Base-by-base conservation (phyloP, 2,113 vertebrate species). In the Sorex araneus region DNA sequence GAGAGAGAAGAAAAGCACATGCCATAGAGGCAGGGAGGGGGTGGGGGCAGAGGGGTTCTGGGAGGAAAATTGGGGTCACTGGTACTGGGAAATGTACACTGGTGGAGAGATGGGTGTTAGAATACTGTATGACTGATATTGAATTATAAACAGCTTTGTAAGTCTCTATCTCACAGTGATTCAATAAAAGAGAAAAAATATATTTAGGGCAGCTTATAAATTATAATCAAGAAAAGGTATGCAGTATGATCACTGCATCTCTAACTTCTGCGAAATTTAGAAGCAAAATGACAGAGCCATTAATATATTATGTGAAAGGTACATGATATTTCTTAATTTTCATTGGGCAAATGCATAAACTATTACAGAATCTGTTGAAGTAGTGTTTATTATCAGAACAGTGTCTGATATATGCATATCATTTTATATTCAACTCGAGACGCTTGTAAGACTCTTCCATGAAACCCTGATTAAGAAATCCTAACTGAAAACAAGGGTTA, bases 221-320 rank as follows among this genome's bases (percentile, higher is more conserved):
- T 43, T 70, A 4, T 34, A 85, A 25, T 86, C 10, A 71, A 30
- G 3, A 45, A 8, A 92, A 93, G 54, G 21, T 16, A 64, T 73
- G 84, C 30, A 57, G 16, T 70, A 77, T 90, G 36, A 77, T 6
- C 25, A 76, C 19, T 57, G 25, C 10, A 64, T 47, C 18, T 83
- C 89, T 95, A 80, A n/a, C 30, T 92, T 79, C 3, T 21, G 69
- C 30, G 30, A 27, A 57, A 13, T 69, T 80, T 84, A 43, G 75
- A 73, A 92, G 25, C 43, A 73, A 74, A 50, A 80, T 25, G 18
- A 80, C 5, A 19, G 25, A 47, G 19, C 1, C 23, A 64, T 18
- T 3, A 64, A 64, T 76, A 81, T 0, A 3, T 82, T 85, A 74
- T 28, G 69, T 28, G 45, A 64, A 88, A 93, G 83, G 8, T 4